Evolutionary conservation across 2,113 vertebrate genomes (phyloP).

Genomic region (Misgurnus anguillicaudatus): DNA sequence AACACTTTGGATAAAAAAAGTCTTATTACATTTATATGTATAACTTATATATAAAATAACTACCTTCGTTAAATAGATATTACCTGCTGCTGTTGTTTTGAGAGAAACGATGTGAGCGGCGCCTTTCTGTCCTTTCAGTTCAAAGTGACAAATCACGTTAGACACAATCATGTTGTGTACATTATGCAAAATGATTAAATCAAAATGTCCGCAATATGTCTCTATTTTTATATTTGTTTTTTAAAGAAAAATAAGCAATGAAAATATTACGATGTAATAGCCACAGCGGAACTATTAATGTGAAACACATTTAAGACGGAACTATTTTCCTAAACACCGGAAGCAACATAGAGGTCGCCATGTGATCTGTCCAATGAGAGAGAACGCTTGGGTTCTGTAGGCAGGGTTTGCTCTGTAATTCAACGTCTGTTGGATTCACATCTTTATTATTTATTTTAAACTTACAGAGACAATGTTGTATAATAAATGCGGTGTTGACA

Average conservation of each 20-base stretch:
- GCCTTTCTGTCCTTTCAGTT: background rate
- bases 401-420: background rate
- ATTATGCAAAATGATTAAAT: background rate
- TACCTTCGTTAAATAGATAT: background rate
- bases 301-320: constrained; percentile 44
- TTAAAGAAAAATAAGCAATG: background rate
- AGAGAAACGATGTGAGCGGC: background rate
- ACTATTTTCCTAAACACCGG: constrained; percentile 59
- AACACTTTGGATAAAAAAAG: background rate
- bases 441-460: background rate
- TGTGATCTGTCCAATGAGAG: constrained; percentile 48
- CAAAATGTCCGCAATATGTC: background rate
- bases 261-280: background rate
- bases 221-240: background rate
- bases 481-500: background rate
- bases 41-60: background rate
- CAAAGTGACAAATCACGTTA: background rate
- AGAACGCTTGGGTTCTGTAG: background rate
- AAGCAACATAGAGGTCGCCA: constrained; percentile 66
- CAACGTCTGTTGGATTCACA: background rate
- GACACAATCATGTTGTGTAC: background rate
- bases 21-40: background rate
- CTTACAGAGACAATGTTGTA: background rate
- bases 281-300: constrained; percentile 47
- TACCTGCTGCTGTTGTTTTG: background rate